These are phyloP conservation scores for Rhombomys opimus DNA, from an alignment of 2,113 vertebrate genomes.

Conservation along the genomic window DNA sequence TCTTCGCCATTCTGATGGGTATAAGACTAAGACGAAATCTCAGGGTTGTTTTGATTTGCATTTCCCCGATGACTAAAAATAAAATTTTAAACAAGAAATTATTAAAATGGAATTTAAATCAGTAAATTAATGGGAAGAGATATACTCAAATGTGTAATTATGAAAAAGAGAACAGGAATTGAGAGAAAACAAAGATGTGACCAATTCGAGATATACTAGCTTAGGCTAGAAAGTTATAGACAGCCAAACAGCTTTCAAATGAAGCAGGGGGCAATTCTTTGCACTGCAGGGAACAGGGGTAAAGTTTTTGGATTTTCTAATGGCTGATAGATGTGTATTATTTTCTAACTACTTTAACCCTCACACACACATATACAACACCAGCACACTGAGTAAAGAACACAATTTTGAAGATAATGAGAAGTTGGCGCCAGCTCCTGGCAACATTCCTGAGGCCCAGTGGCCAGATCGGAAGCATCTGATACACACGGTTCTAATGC, in stretches of 20 bases:
- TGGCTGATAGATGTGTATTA: fast-evolving
- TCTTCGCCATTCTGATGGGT: too few species aligned
- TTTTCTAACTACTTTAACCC: background rate
- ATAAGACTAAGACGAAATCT: too few species aligned
- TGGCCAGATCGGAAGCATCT: background rate
- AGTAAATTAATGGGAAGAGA: background rate
- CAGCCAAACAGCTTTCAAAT: background rate
- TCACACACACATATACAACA: background rate
- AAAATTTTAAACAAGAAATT: background rate
- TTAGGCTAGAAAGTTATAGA: background rate
- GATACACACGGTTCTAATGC: background rate
- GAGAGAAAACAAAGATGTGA: background rate
- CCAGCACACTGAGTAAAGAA: background rate
- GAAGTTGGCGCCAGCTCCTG: background rate
- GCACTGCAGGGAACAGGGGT: background rate
- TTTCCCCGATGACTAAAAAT: background rate
- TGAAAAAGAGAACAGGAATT: background rate
- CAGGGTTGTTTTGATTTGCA: too few species aligned
- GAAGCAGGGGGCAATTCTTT: background rate
- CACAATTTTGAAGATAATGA: background rate
- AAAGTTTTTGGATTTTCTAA: background rate
- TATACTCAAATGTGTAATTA: background rate
- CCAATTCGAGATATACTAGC: fast-evolving
- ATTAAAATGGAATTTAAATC: background rate
- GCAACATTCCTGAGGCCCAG: background rate